Evolutionary conservation across 2,888 invertebrate species (phyloP), one percentile per base, ranked within the genome.

Genomic region (Drosophila kanekoi): DNA sequence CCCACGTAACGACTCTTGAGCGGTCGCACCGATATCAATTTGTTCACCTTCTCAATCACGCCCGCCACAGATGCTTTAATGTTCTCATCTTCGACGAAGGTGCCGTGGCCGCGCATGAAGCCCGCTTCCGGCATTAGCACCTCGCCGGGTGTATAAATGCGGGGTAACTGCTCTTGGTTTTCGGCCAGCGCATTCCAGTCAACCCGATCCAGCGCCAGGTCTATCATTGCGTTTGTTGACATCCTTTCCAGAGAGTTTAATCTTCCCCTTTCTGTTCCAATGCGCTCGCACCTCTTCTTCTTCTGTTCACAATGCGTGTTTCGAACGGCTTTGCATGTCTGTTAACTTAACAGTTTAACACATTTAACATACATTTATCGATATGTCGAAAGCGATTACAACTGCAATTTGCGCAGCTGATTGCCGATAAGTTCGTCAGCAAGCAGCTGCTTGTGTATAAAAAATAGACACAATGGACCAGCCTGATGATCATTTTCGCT

Each of bases 11-110:
- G 95, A 89, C 96, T 96, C 91, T 98, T 98, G 8, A 98, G 93
- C 0, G 99, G 98, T 77, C 95, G 95, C 4, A 99, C 96, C 53
- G 97, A 97, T 67, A 99, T 96, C 62, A 99, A 93, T 92, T 98
- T 98, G 92, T 99, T 99, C 0, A 99, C 98, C 93, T 97, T 96
- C 90, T 98, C 97, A 90, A 98, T 96, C 16, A 97, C 95, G 23
- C 99, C 99, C 40, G 98, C 98, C 1, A 99, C 97, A 1, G 99
- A 98, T 0, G 99, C 96, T 92, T 97, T 96, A 40, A 99, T 94
- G 49, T 94, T 94, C 38, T 96, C 97, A 65, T 96, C 95, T 84
- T 96, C 96, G 57, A 96, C 95, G 89, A 98, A 99, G 0, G 99
- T 99, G 41, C 99, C 99, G 93, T 99, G 99, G 1, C 99, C 99